A percentile compares a stretch with the other conserved stretches of the same genome.
Evolutionary conservation across 2,797 vertebrate genomes (phyloP).

Genomic region (Mallotus villosus): DNA sequence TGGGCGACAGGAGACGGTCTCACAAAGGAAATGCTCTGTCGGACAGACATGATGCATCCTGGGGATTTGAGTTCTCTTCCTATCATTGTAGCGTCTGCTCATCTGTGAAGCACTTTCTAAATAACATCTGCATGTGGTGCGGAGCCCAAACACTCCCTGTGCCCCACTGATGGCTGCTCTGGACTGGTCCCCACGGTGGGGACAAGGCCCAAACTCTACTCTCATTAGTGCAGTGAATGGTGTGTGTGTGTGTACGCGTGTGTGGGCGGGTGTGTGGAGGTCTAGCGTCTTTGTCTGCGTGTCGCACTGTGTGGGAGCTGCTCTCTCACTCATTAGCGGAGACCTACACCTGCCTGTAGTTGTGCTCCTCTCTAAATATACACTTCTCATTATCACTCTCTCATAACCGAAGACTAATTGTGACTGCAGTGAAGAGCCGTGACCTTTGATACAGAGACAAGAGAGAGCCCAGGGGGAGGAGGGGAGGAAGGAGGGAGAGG

Average conservation of each 20-base stretch:
- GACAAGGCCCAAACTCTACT: background rate
- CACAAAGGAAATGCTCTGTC: slow-evolving; percentile 1
- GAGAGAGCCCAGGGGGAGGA: background rate
- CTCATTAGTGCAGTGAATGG: background rate
- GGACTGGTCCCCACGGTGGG: background rate
- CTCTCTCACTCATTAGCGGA: background rate
- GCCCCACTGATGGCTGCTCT: background rate
- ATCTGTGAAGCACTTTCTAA: no score
- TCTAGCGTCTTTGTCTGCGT: no score
- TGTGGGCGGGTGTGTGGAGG: no score
- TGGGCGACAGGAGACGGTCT: background rate
- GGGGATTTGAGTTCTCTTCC: background rate
- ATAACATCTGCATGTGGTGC: no score
- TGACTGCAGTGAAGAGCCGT: slow-evolving; percentile 48
- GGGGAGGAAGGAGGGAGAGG: background rate
- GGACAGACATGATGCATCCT: background rate
- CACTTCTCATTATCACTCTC: slow-evolving; percentile 58
- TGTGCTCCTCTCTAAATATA: slow-evolving; percentile 26
- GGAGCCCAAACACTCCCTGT: background rate
- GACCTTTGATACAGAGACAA: background rate
- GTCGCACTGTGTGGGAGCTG: background rate
- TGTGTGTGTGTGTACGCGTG: no score
- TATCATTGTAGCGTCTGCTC: background rate
- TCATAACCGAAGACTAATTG: slow-evolving; percentile 52
- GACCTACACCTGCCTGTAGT: slow-evolving; percentile 7